phyloP scores from a whole-genome alignment of 37 sponge, comb jelly and placozoan genomes.

The Corticium candelabrum region DNA sequence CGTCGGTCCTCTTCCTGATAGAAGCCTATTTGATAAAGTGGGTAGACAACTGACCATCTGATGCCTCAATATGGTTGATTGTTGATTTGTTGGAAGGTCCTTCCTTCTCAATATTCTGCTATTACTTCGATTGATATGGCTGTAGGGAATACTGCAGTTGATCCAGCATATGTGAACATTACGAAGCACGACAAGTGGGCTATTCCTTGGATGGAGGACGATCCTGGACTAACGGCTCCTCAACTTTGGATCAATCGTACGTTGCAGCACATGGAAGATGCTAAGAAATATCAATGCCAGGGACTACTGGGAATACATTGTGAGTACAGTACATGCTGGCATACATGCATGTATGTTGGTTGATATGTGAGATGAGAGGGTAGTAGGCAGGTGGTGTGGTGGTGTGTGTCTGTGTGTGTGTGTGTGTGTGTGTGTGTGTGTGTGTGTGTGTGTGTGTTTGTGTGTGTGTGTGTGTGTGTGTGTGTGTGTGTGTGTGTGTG shows the following conservation, averaged over 20 bases:
- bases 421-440: slow-evolving; percentile 5
- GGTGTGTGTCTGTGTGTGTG: background rate
- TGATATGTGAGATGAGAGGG: too few species aligned
- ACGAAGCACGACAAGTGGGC: slow-evolving; percentile 9
- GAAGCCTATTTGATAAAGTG: slow-evolving; percentile 1
- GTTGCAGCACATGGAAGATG: slow-evolving; percentile 10
- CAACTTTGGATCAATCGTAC: slow-evolving; percentile 7
- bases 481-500: slow-evolving; percentile 5
- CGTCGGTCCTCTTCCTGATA: slow-evolving; percentile 8
- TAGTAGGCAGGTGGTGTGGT: too few species aligned
- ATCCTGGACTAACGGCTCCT: slow-evolving; percentile 14
- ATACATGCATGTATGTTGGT: too few species aligned
- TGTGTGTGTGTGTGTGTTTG: too few species aligned
- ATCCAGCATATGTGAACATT: background rate
- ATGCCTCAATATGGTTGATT: too few species aligned
- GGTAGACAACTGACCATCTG: too few species aligned
- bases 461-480: too few species aligned
- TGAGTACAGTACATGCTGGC: too few species aligned
- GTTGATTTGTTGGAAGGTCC: too few species aligned
- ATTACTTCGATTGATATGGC: slow-evolving; percentile 8
- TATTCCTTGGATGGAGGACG: slow-evolving; percentile 10
- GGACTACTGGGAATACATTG: slow-evolving; percentile 10
- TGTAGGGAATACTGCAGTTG: slow-evolving; percentile 6
- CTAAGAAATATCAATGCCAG: background rate
- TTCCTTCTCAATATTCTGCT: background rate